Conservation (phyloP, 2,888 invertebrate species). For the Chamaedrilus cognettii region DNA sequence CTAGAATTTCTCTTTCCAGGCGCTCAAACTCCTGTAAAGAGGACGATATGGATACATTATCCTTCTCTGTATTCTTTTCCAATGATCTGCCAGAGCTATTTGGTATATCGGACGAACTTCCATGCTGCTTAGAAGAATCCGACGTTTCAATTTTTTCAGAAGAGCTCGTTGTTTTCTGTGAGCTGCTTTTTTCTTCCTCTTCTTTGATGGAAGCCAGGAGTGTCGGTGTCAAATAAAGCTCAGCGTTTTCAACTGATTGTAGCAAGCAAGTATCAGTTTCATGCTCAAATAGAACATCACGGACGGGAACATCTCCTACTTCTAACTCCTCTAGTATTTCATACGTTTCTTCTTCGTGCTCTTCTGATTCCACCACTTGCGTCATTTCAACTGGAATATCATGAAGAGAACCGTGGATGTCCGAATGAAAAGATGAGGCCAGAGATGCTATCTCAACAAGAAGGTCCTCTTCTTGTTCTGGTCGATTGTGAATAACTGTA, state of each 20-base stretch:
- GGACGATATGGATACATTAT: conserved; percentile 73
- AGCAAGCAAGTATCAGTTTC: conserved; percentile 4
- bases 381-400: conserved; percentile 73
- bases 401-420: conserved; percentile 65
- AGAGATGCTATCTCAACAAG: conserved; percentile 64
- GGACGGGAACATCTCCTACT: conserved; percentile 2
- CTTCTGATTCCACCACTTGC: conserved; percentile 25
- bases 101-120: conserved; percentile 78
- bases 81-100: conserved; percentile 59
- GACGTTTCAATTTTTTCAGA: conserved; percentile 29
- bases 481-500: conserved; percentile 53
- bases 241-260: conserved; percentile 52
- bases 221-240: conserved; percentile 68
- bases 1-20: conserved; percentile 36
- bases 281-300: conserved; percentile 2
- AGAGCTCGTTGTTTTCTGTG: conserved; percentile 27
- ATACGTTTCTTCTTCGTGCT: conserved; percentile 32
- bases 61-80: conserved; percentile 76
- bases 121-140: conserved; percentile 33
- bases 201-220: conserved; percentile 26
- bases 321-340: conserved; percentile 37
- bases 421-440: conserved; percentile 62
- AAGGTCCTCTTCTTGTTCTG: conserved; percentile 51
- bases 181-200: conserved; percentile 30
- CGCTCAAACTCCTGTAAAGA: conserved; percentile 40